A percentile compares a stretch with the other conserved stretches of the same genome.
phyloP scores from a whole-genome alignment of 2,797 vertebrate species.

The Intellagama lesueurii region DNA sequence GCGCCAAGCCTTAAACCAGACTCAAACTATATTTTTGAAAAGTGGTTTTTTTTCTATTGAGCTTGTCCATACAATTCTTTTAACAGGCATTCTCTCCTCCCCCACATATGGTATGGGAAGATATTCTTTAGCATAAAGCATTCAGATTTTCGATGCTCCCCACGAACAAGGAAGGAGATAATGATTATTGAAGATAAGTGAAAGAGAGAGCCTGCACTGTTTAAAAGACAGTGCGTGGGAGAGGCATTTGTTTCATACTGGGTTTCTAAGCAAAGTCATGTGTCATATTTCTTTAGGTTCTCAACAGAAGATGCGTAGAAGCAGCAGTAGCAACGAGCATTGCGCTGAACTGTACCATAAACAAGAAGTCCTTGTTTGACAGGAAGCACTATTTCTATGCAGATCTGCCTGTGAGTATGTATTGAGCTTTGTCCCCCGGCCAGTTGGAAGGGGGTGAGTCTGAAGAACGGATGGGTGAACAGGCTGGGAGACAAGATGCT shows the following conservation, averaged over 20 bases:
- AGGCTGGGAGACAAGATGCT: constrained; percentile 25
- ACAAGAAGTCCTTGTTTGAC: constrained; percentile 96
- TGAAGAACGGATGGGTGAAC: not conserved
- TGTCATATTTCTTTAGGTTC: constrained; percentile 83
- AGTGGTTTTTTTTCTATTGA: not conserved
- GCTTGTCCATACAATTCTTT: not conserved
- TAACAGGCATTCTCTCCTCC: constrained; percentile 11
- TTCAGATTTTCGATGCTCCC: constrained; percentile 55
- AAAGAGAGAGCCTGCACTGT: constrained; percentile 39
- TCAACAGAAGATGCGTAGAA: constrained; percentile 95
- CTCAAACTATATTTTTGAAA: not conserved
- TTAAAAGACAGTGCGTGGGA: constrained; percentile 54
- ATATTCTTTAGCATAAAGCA: constrained; percentile 44
- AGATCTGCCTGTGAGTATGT: constrained; percentile 93
- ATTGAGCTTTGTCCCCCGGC: constrained; percentile 15
- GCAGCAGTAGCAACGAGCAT: constrained; percentile 95
- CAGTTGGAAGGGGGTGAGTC: constrained; percentile 17
- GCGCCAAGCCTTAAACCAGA: not conserved
- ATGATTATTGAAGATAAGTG: constrained; percentile 54
- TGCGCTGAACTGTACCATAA: constrained; percentile 92
- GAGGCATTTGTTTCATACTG: constrained; percentile 51
- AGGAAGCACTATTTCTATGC: constrained; percentile 99
- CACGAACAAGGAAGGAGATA: constrained; percentile 47
- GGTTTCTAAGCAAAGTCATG: constrained; percentile 66
- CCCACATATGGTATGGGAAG: constrained; percentile 14